Evolutionary conservation across 64 coral and sea anemone species (phyloP).

Genomic region (Pachyseris speciosa): DNA sequence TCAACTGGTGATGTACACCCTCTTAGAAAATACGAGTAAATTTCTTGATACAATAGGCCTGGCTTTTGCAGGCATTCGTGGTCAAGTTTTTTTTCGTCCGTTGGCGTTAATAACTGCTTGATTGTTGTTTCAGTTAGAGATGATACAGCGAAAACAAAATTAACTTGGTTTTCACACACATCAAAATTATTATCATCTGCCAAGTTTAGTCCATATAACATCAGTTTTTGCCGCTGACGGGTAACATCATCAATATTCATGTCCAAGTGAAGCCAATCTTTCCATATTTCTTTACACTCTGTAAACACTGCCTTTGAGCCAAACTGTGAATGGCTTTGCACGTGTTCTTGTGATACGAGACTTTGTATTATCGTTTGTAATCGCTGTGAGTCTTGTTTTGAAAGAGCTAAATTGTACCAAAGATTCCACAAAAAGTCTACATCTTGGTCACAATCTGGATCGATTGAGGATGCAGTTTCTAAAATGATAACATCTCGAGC

Average conservation of each 20-base stretch:
- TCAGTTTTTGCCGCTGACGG: background rate
- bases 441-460: background rate
- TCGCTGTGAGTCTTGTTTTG: background rate
- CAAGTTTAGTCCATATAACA: background rate
- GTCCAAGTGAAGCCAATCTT: background rate
- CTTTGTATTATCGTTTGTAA: background rate
- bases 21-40: conserved; percentile 2
- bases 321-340: background rate
- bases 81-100: conserved; percentile 13
- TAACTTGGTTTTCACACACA: background rate
- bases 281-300: conserved; percentile 21
- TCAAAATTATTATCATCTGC: background rate
- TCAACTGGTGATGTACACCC: background rate
- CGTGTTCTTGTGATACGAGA: background rate
- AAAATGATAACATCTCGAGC: conserved; percentile 36
- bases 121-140: background rate
- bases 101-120: background rate
- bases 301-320: background rate
- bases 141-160: background rate
- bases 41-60: background rate
- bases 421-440: conserved; percentile 37
- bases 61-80: background rate
- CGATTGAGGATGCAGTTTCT: background rate
- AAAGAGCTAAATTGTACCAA: conserved; percentile 12
- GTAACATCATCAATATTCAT: background rate